phyloP scores from a whole-genome alignment of 2,797 vertebrate species.

The Mormyrops boulengeri region DNA sequence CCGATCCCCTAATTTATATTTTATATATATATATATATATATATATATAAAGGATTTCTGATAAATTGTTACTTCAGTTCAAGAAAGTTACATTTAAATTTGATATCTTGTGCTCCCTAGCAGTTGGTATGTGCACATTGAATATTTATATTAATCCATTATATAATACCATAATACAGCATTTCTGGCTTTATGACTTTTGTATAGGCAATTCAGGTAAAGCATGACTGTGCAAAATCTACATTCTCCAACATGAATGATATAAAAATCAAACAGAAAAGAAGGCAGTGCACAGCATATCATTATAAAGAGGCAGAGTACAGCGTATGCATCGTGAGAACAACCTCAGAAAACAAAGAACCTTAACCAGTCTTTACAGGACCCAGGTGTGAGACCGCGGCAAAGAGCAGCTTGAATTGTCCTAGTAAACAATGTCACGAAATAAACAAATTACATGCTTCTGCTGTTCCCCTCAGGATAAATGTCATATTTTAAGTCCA shows the following conservation, averaged over 20 bases:
- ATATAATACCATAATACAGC: neutral
- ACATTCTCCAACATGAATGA: neutral
- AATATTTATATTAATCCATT: neutral
- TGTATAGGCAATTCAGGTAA: neutral
- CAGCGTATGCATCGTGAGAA: neutral
- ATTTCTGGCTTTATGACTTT: neutral
- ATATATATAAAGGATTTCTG: neutral
- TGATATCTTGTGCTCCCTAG: neutral
- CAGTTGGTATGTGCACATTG: neutral
- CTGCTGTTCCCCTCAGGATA: neutral
- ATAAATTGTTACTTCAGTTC: neutral
- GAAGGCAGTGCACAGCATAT: neutral
- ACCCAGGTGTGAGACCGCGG: constrained; percentile 23
- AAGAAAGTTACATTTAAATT: neutral
- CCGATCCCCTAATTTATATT: neutral
- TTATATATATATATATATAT: no score
- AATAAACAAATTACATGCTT: neutral
- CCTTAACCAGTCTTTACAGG: constrained; percentile 17
- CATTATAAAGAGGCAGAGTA: constrained; percentile 24
- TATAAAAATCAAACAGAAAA: neutral
- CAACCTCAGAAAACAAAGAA: constrained; percentile 16
- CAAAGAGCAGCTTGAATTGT: constrained; percentile 13
- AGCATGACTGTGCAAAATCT: neutral
- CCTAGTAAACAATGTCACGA: constrained; percentile 16
- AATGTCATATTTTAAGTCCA: neutral